These are phyloP conservation scores for Pachyseris speciosa DNA, from an alignment of 64 coral and sea anemone species.

Conservation along the genomic window DNA sequence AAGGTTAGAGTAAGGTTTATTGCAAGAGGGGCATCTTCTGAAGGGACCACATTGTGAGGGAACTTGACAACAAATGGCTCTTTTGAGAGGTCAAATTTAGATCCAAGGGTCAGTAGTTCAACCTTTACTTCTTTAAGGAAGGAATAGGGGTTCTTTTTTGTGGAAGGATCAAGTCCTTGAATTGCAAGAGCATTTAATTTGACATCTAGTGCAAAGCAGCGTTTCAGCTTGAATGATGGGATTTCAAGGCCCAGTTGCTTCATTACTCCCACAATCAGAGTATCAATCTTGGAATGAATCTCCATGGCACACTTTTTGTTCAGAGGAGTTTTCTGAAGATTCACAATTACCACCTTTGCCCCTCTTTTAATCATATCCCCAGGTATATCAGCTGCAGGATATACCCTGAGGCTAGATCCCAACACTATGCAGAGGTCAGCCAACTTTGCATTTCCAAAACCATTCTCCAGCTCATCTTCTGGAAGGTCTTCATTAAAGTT, in stretches of 20 bases:
- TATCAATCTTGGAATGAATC: slow-evolving; percentile 62
- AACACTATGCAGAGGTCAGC: slow-evolving; percentile 72
- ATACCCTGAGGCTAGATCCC: slow-evolving; percentile 69
- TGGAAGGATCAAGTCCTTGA: slow-evolving; percentile 52
- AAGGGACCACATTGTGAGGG: slow-evolving; percentile 16
- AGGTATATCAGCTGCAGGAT: slow-evolving; percentile 71
- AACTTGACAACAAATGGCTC: slow-evolving; percentile 70
- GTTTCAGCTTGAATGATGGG: slow-evolving; percentile 52
- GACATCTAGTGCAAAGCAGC: slow-evolving; percentile 51
- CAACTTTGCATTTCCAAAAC: slow-evolving; percentile 3
- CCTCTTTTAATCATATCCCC: slow-evolving; percentile 70
- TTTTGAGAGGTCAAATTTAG: slow-evolving; percentile 19
- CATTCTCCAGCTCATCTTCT: slow-evolving; percentile 63
- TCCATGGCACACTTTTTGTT: slow-evolving; percentile 74
- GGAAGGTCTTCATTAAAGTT: slow-evolving; percentile 77
- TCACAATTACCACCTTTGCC: slow-evolving; percentile 63
- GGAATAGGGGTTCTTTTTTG: slow-evolving; percentile 57
- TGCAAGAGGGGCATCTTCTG: slow-evolving; percentile 40
- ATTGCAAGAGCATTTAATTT: slow-evolving; percentile 35
- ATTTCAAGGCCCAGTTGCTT: slow-evolving; percentile 51
- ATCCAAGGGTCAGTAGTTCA: slow-evolving; percentile 8
- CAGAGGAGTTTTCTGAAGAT: slow-evolving; percentile 72
- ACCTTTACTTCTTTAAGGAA: slow-evolving; percentile 49
- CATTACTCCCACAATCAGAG: slow-evolving; percentile 45
- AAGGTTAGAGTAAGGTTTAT: slow-evolving; percentile 49